A percentile compares a stretch with the other conserved stretches of the same genome.
Conservation (phyloP, 2,888 invertebrate species). For the Cataglyphis cursor region DNA sequence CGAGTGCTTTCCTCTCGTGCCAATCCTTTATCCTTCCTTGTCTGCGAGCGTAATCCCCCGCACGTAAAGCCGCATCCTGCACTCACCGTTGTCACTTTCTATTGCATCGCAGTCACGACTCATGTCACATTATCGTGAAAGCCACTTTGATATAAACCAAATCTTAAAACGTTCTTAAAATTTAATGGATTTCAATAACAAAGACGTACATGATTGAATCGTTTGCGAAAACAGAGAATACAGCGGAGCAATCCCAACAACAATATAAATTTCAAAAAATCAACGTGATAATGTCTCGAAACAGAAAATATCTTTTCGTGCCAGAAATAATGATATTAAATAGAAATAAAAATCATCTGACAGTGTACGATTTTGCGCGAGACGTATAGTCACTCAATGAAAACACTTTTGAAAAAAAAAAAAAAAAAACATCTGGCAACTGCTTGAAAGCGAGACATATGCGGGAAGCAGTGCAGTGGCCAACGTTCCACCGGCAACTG, state of each 20-base stretch:
- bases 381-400: background rate
- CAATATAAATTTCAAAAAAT: slow-evolving; percentile 3
- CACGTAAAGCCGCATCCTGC: background rate
- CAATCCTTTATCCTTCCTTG: slow-evolving; percentile 53
- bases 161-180: background rate
- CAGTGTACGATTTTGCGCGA: background rate
- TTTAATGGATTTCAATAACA: background rate
- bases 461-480: slow-evolving; percentile 73
- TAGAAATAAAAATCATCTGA: slow-evolving; percentile 3
- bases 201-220: background rate
- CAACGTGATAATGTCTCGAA: background rate
- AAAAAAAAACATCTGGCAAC: slow-evolving; percentile 31
- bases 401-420: background rate
- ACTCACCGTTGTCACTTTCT: slow-evolving; percentile 4
- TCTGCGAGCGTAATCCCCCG: slow-evolving; percentile 14
- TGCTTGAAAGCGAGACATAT: slow-evolving; percentile 2
- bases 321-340: background rate
- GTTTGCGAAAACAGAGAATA: background rate
- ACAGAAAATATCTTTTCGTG: too few relatives aligned
- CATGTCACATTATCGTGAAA: slow-evolving; percentile 2
- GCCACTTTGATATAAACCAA: background rate
- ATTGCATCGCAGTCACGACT: background rate
- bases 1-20: slow-evolving; percentile 44
- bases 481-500: slow-evolving; percentile 78
- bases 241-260: background rate